phyloP scores from a whole-genome alignment of 1,140 invertebrate genomes.

The Hermetia illucens region DNA sequence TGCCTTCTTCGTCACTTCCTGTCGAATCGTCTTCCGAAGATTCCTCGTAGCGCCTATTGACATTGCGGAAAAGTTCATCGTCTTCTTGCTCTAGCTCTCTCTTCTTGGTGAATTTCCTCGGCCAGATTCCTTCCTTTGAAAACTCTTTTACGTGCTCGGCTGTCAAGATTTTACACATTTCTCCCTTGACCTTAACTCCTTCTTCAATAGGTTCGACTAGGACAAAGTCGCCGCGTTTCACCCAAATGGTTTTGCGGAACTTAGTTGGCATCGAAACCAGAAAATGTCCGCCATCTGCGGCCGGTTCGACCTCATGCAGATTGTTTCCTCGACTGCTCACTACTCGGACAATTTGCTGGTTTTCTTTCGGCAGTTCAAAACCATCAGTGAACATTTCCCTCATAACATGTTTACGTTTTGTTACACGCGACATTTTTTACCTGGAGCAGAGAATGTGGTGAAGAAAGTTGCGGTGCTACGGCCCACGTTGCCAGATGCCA shows the following conservation, averaged over 20 bases:
- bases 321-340: constrained; percentile 71
- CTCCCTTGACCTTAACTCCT: constrained; percentile 80
- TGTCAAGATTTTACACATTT: constrained; percentile 70
- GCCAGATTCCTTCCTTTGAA: constrained; percentile 63
- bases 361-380: constrained; percentile 50
- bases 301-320: constrained; percentile 64
- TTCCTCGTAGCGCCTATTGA: constrained; percentile 31
- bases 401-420: constrained; percentile 71
- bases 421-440: constrained; percentile 62
- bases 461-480: no score
- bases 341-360: constrained; percentile 67
- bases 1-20: no score
- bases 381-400: constrained; percentile 61
- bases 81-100: constrained; percentile 17
- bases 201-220: constrained; percentile 77
- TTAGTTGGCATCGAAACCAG: constrained; percentile 86
- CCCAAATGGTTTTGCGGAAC: constrained; percentile 80
- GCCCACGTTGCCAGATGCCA: no score
- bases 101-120: constrained; percentile 37
- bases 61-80: constrained; percentile 41
- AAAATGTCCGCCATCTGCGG: constrained; percentile 42
- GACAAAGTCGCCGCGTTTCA: constrained; percentile 77
- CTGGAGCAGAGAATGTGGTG: no score
- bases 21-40: constrained; percentile 10
- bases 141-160: constrained; percentile 72